These are phyloP conservation scores for Sternarchorhynchus goeldii DNA, from an alignment of 2,797 vertebrate genomes.

Conservation along the genomic window DNA sequence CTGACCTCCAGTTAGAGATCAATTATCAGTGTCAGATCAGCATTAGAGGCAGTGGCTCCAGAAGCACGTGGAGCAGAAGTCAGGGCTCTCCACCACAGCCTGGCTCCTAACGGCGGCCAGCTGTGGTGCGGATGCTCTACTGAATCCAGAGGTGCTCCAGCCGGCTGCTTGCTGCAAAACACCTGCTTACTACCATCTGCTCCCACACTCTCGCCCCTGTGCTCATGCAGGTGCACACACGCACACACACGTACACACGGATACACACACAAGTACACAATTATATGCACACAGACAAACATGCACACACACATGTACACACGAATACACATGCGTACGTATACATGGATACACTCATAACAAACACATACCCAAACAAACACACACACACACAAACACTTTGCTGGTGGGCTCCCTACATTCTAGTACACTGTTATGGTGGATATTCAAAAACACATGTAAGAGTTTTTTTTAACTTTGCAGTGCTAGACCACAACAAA, in stretches of 20 bases:
- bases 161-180: conserved; percentile 72
- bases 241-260: conserved; percentile 2
- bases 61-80: conserved; percentile 4
- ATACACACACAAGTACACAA: neutral
- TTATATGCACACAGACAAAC: neutral
- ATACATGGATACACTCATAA: too few relatives aligned
- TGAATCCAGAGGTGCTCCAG: conserved; percentile 59
- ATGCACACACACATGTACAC: neutral
- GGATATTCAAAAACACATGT: neutral
- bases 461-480: conserved; percentile 32
- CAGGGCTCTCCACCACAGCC: conserved; percentile 31
- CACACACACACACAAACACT: conserved; percentile 33
- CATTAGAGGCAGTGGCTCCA: conserved; percentile 10
- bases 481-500: conserved; percentile 34
- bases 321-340: conserved; percentile 28
- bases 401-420: conserved; percentile 38
- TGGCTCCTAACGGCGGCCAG: conserved; percentile 52
- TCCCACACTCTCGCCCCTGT: conserved; percentile 47
- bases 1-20: neutral
- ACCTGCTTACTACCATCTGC: conserved; percentile 81
- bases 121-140: conserved; percentile 55
- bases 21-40: neutral
- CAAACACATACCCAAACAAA: neutral
- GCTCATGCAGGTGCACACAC: neutral
- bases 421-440: neutral